Evolutionary conservation across 2,888 invertebrate genomes (phyloP).

Genomic region (Harpagoxenus sublaevis): DNA sequence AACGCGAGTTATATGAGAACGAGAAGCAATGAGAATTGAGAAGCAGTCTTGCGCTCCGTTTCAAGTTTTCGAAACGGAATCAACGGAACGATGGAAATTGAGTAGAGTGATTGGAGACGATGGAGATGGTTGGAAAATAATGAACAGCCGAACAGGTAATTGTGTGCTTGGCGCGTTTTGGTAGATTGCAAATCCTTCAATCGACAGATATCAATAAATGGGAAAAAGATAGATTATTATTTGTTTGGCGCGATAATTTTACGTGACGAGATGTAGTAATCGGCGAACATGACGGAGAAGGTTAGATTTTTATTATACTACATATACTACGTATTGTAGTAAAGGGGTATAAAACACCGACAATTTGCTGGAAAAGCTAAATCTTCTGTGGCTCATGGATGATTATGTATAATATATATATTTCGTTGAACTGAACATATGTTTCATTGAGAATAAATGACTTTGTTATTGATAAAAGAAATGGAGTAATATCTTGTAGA

Average conservation of each 20-base stretch:
- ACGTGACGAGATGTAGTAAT: neutral
- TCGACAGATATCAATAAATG: neutral
- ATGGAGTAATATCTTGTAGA: neutral
- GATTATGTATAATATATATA: neutral
- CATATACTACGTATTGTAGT: constrained; percentile 11
- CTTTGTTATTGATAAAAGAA: neutral
- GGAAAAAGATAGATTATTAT: neutral
- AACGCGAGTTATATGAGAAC: too few relatives aligned
- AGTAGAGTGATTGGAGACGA: constrained; percentile 44
- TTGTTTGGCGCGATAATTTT: neutral
- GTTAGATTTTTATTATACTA: constrained; percentile 38
- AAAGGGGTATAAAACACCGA: neutral
- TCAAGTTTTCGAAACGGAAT: constrained; percentile 62
- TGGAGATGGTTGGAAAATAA: constrained; percentile 54
- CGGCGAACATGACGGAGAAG: neutral
- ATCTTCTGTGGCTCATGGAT: neutral
- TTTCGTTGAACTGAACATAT: neutral
- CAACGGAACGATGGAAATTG: constrained; percentile 56
- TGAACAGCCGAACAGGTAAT: neutral
- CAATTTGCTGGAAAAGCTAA: neutral
- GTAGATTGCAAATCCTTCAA: neutral
- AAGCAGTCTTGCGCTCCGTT: constrained; percentile 57
- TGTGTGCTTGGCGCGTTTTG: neutral
- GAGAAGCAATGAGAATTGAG: constrained; percentile 37
- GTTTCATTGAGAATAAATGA: neutral